Conservation (phyloP, 1,140 invertebrate species). For the Saccostrea glomerata region DNA sequence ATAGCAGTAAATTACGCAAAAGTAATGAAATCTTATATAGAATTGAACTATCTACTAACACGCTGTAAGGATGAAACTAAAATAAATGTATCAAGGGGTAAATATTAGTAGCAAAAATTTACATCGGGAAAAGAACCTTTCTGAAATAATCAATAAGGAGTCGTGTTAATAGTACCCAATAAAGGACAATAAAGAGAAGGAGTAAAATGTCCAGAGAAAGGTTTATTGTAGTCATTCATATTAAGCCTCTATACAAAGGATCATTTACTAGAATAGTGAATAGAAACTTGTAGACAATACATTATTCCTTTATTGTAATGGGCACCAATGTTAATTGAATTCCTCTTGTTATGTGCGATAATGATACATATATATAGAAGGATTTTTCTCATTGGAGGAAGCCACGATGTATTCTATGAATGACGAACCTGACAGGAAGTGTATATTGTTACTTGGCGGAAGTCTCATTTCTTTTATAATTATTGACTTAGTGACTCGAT, state of each 20-base stretch:
- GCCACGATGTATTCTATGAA: not conserved
- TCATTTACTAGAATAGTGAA: not conserved
- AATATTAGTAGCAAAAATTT: not conserved
- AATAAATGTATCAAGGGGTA: not conserved
- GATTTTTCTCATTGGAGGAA: not conserved
- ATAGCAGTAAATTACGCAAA: not conserved
- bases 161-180: not conserved
- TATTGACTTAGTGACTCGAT: no score
- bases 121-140: not conserved
- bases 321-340: not conserved
- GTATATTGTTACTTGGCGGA: not conserved
- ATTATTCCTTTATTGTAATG: not conserved
- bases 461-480: no score
- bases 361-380: not conserved
- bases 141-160: not conserved
- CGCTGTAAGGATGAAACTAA: not conserved
- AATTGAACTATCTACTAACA: not conserved
- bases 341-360: not conserved
- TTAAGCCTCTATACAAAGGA: not conserved
- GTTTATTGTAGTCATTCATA: conserved; percentile 25
- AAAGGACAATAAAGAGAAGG: not conserved
- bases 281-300: not conserved
- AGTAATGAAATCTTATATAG: not conserved
- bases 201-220: not conserved
- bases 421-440: not conserved